Percentiles rank a stretch among this genome's conserved stretches.
Conservation (phyloP, 2,797 vertebrate genomes). For the Tachyglossus aculeatus region DNA sequence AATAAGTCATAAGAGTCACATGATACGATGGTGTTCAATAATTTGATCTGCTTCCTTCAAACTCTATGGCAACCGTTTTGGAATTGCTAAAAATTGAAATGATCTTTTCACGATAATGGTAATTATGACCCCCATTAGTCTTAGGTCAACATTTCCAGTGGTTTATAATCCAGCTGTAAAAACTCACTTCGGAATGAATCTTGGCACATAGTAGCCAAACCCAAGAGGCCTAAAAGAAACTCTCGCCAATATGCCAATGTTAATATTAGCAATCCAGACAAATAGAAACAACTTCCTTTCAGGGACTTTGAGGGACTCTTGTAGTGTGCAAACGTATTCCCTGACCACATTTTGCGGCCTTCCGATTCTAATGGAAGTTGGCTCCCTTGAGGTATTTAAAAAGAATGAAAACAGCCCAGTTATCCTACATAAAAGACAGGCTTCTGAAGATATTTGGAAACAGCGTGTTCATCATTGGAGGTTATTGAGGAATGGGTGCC, state of each 20-base stretch:
- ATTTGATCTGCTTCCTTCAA: too few species aligned
- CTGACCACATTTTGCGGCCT: conserved; percentile 29
- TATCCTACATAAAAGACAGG: conserved; percentile 35
- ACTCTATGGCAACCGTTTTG: too few species aligned
- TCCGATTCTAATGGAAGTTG: conserved; percentile 27
- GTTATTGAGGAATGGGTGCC: conserved; percentile 16
- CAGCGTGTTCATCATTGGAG: conserved; percentile 27
- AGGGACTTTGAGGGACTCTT: conserved; percentile 56
- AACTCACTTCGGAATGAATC: conserved; percentile 72
- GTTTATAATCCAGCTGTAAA: conserved; percentile 81
- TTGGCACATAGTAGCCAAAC: conserved; percentile 69
- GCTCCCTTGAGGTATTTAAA: conserved; percentile 17
- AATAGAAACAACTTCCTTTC: conserved; percentile 64
- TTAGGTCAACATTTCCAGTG: conserved; percentile 78
- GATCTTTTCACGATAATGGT: conserved; percentile 63
- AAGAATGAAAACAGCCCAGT: conserved; percentile 18
- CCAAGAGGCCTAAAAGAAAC: conserved; percentile 54
- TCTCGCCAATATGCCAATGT: conserved; percentile 48
- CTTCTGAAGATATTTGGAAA: conserved; percentile 16
- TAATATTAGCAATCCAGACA: conserved; percentile 53
- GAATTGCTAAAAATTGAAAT: too few species aligned
- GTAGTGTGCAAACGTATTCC: conserved; percentile 38
- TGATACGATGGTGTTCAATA: too few species aligned
- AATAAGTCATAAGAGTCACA: too few species aligned
- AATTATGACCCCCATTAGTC: conserved; percentile 76